Evolutionary conservation across 2,113 vertebrate genomes (phyloP), one percentile per base, ranked within the genome.

Genomic region (Peromyscus leucopus): DNA sequence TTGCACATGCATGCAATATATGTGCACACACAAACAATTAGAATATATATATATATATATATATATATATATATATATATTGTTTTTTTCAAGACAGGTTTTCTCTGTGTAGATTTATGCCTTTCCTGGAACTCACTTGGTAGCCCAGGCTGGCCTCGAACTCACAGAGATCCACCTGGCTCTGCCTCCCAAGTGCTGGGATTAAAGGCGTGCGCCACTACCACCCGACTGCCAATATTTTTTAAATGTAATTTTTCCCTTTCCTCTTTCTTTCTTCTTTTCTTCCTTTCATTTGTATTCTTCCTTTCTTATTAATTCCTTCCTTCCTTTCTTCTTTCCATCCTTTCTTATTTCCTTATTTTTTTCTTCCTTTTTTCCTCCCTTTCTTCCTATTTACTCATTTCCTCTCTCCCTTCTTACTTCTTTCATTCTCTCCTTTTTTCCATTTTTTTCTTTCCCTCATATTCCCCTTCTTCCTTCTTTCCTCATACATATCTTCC

Each of bases 331-430:
- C 17, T n/a, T 5, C 36, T 24, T 26, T 13, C 75, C 17, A 57
- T 17, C 17, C 48, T 79, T 51, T 33, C 16, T 46, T 76, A 13
- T 16, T 22, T 4, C 19, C 16, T 71, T 33, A 0, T 5, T 15
- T 22, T 22, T 57, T 28, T 21, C 16, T 26, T 28, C 15, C 9
- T 1, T 22, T 22, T 31, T 76, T n/a, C 0, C 7, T 17, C 24
- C 42, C 12, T 48, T 55, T 28, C 11, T n/a, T 51, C 65, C 33
- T n/a, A 7, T 48, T 21, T 71, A 5, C 28, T 61, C 55, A 19
- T 15, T 24, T 26, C 7, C 2, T 9, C 5, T 2, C 17, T 11
- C 2, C 2, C 0, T 26, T 67, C 12, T 72, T 5, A 9, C 8
- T 39, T 15, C 7, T 2, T 22, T 28, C 17, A 8, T 12, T 12